A percentile compares a stretch with the other conserved stretches of the same genome.
Conservation (phyloP, 2,113 vertebrate species). For the Perccottus glenii region DNA sequence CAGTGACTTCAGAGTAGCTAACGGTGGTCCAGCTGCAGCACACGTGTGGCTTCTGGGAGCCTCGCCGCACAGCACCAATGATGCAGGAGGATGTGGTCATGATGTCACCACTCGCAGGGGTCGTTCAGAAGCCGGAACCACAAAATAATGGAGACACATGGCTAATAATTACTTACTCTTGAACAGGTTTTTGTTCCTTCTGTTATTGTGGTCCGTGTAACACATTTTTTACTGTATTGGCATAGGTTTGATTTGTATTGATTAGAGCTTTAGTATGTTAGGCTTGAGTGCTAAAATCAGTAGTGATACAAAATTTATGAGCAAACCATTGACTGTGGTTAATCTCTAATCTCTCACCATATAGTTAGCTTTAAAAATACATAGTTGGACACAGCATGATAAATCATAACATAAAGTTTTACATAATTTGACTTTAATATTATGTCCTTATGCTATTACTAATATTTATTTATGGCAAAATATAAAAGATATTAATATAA, state of each 20-base stretch:
- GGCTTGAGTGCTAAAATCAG: conserved; percentile 38
- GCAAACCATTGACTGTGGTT: conserved; percentile 23
- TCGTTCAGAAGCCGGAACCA: conserved; percentile 71
- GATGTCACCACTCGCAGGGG: conserved; percentile 77
- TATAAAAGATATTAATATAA: background rate
- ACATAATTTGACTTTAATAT: conserved; percentile 18
- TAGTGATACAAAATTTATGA: conserved; percentile 29
- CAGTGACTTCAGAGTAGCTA: conserved; percentile 65
- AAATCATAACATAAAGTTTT: background rate
- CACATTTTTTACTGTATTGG: conserved; percentile 51
- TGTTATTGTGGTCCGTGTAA: conserved; percentile 61
- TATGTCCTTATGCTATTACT: conserved; percentile 1
- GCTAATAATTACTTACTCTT: conserved; percentile 65
- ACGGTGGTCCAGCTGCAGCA: conserved; percentile 81
- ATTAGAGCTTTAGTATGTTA: conserved; percentile 20
- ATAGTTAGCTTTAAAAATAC: conserved; percentile 21
- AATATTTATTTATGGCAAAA: background rate
- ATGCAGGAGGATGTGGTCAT: conserved; percentile 80
- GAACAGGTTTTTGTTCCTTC: conserved; percentile 70
- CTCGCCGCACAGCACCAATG: conserved; percentile 67
- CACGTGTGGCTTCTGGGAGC: conserved; percentile 79
- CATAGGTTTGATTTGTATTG: conserved; percentile 49
- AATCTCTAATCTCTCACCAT: conserved; percentile 29
- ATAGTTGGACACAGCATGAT: background rate
- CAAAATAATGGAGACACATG: conserved; percentile 70